Evolutionary conservation across 2,797 vertebrate species (phyloP), one percentile per base, ranked within the genome.

Genomic region (Chaenodraco wilsoni): DNA sequence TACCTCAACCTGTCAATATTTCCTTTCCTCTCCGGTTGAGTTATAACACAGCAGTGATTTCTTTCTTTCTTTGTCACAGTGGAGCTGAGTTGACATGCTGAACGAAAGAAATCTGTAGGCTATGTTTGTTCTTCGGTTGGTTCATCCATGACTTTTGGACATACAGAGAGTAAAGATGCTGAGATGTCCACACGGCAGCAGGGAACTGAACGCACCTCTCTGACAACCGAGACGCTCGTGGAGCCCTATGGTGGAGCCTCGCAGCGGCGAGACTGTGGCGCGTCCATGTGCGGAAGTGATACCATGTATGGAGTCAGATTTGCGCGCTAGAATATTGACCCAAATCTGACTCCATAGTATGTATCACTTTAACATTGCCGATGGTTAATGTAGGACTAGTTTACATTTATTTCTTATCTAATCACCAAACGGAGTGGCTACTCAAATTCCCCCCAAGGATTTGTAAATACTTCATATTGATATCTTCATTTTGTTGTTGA

Each of bases 81-180:
- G 3, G 41, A 63, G 23, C 13, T 7, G 72, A 44, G 55, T 48
- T n/a, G 51, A 51, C 68, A 49, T 33, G 31, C 57, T 14, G 50
- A n/a, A 16, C 17, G 46, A 61, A 37, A 67, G 62, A 33, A 57
- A 9, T 46, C 9, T 3, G 72, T n/a, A 3, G 23, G 23, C 23
- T 27, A 27, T 75, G 80, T 88, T 87, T 90, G 89, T 5, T 72
- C 60, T 40, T 19, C 51, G 56, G 27, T 33, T 1, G 37, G 21
- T 49, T 65, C 72, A 61, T 80, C 78, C 89, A 87, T 90, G 91
- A 91, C 92, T 91, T 90, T 91, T 88, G 89, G 81, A 87, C 87
- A 33, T 21, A 77, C 37, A 54, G 9, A 77, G 50, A 84, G 73
- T 70, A 67, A 80, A 23, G 14, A 31, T 19, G 23, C 21, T 0